Percentiles rank a stretch among this genome's conserved stretches.
Conservation (phyloP, 2,797 vertebrate species). For the Limosa lapponica region DNA sequence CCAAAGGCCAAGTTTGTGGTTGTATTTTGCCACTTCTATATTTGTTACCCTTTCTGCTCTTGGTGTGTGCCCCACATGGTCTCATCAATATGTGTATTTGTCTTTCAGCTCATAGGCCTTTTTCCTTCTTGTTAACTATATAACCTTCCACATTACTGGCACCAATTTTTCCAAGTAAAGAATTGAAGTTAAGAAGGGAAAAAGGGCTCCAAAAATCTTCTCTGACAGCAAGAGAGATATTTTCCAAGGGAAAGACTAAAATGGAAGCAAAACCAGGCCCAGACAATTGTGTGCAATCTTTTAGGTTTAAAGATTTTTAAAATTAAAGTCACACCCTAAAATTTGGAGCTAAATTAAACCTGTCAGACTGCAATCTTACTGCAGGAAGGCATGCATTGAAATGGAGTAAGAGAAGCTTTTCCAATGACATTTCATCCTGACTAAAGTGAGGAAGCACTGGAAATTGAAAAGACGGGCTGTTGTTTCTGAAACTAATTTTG, state of each 20-base stretch:
- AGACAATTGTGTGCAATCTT: not conserved
- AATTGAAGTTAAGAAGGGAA: not conserved
- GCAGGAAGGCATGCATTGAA: not conserved
- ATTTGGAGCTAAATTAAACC: not conserved
- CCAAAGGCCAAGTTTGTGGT: not conserved
- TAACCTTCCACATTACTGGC: not conserved
- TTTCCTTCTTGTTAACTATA: not conserved
- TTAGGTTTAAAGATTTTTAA: not conserved
- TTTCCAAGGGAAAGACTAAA: not conserved
- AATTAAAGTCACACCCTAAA: not conserved
- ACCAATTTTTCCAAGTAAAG: not conserved
- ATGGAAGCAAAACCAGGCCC: not conserved
- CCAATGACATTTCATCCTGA: not conserved
- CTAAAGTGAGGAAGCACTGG: not conserved
- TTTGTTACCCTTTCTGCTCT: not conserved
- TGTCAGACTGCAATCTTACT: not conserved
- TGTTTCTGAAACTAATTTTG: not conserved
- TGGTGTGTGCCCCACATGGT: fast-evolving
- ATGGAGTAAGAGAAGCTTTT: not conserved
- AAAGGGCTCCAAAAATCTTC: not conserved
- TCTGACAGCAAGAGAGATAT: not conserved
- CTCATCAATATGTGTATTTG: not conserved
- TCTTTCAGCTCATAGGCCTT: not conserved
- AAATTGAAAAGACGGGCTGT: not conserved
- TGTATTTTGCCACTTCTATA: not conserved